Conservation (phyloP, 2,888 invertebrate genomes). For the Cryptus armator region DNA sequence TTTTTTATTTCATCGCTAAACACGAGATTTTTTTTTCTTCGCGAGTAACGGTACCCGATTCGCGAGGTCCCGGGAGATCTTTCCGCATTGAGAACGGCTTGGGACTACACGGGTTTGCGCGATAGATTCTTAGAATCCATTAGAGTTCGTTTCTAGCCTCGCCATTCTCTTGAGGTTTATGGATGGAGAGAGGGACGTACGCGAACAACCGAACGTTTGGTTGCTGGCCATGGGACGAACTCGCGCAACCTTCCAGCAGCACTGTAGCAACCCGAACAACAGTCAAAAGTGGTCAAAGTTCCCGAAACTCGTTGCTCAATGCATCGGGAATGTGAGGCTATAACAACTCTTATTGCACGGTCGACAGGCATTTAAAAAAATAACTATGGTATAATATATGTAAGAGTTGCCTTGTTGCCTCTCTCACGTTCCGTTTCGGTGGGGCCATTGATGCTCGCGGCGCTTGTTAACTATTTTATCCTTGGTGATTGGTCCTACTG, state of each 20-base stretch:
- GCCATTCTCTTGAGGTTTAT: conserved; percentile 47
- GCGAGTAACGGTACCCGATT: background rate
- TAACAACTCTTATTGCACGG: conserved; percentile 27
- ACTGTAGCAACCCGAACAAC: conserved; percentile 1
- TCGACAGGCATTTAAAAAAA: background rate
- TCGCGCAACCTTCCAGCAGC: conserved; percentile 8
- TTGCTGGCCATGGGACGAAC: conserved; percentile 36
- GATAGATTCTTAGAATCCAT: conserved; percentile 69
- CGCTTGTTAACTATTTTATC: conserved; percentile 27
- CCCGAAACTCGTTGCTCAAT: conserved; percentile 74
- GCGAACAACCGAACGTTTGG: conserved; percentile 7
- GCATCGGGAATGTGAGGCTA: conserved; percentile 66
- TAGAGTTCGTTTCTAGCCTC: conserved; percentile 59
- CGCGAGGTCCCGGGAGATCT: background rate
- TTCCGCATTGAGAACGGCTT: conserved; percentile 4
- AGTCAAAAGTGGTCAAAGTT: background rate
- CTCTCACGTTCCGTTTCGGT: conserved; percentile 2
- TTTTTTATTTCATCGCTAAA: background rate
- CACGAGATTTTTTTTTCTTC: background rate
- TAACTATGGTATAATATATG: background rate
- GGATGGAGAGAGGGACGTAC: conserved; percentile 25
- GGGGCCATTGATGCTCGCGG: background rate
- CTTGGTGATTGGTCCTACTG: background rate
- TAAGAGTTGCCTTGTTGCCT: background rate
- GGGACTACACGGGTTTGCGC: conserved; percentile 51